Evolutionary conservation across 2,797 vertebrate genomes (phyloP).

Genomic region (Alectoris magna): DNA sequence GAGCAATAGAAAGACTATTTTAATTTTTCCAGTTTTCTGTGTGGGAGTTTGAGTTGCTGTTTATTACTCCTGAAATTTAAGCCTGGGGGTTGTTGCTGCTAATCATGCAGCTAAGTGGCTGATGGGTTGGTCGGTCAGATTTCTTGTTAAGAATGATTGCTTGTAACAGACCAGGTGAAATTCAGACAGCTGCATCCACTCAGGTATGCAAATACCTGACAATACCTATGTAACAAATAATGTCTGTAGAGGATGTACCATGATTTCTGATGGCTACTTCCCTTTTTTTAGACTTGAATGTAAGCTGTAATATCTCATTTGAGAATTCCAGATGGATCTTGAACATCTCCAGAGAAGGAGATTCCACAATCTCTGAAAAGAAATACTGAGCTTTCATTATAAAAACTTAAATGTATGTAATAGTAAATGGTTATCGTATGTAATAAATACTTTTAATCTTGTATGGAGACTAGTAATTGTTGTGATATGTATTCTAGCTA

Average conservation of each 20-base stretch:
- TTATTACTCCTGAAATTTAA: conserved; percentile 32
- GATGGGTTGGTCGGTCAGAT: neutral
- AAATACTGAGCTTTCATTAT: neutral
- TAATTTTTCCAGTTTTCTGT: conserved; percentile 45
- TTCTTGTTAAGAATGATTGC: neutral
- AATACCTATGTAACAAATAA: neutral
- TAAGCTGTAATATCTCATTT: rapidly evolving
- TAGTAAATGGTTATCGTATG: neutral
- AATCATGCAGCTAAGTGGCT: conserved; percentile 10
- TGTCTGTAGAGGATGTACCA: neutral
- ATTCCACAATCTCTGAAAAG: too few relatives aligned
- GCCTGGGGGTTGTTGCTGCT: neutral
- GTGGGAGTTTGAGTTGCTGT: conserved; percentile 15
- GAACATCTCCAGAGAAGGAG: too few relatives aligned
- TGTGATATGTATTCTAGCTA: neutral
- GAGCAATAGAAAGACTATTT: conserved; percentile 49
- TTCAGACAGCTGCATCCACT: neutral
- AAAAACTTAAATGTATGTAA: neutral
- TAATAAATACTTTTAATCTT: neutral
- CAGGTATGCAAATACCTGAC: neutral
- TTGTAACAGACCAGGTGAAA: neutral
- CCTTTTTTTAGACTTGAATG: neutral
- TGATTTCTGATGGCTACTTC: neutral
- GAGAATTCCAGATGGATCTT: neutral
- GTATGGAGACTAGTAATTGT: neutral